Conservation (phyloP, 2,797 vertebrate species). For the Malacoctenus gilli region DNA sequence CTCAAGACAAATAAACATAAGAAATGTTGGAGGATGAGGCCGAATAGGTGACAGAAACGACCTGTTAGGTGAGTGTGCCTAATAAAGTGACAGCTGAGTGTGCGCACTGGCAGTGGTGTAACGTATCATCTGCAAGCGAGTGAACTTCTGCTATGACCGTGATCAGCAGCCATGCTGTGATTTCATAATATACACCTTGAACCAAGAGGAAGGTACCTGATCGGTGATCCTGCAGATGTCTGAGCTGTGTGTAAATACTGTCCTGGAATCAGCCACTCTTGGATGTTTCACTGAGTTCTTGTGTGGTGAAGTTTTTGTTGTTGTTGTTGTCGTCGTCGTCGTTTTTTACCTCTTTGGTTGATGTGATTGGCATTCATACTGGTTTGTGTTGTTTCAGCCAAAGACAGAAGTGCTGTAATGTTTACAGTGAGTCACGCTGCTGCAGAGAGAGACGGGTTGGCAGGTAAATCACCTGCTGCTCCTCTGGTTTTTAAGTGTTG, state of each 20-base stretch:
- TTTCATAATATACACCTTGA: slow-evolving; percentile 17
- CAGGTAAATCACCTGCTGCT: slow-evolving; percentile 12
- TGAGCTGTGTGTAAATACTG: slow-evolving; percentile 1
- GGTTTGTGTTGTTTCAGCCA: neutral
- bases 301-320: neutral
- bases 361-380: neutral
- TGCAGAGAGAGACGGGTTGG: neutral
- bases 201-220: neutral
- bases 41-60: no score
- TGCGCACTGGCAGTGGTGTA: neutral
- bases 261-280: neutral
- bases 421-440: neutral
- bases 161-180: neutral
- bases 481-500: slow-evolving; percentile 6
- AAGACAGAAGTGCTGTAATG: slow-evolving; percentile 6
- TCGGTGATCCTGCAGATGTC: neutral
- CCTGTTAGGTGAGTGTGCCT: neutral
- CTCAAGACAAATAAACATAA: no score
- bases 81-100: neutral
- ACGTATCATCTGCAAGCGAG: neutral
- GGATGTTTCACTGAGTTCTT: neutral
- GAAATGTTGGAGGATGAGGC: no score
- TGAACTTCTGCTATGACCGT: neutral
- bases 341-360: neutral
- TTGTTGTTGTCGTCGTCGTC: no score